phyloP scores from a whole-genome alignment of 30 jellyfish, hydroid and myxozoan genomes.

The Aurelia coerulea region DNA sequence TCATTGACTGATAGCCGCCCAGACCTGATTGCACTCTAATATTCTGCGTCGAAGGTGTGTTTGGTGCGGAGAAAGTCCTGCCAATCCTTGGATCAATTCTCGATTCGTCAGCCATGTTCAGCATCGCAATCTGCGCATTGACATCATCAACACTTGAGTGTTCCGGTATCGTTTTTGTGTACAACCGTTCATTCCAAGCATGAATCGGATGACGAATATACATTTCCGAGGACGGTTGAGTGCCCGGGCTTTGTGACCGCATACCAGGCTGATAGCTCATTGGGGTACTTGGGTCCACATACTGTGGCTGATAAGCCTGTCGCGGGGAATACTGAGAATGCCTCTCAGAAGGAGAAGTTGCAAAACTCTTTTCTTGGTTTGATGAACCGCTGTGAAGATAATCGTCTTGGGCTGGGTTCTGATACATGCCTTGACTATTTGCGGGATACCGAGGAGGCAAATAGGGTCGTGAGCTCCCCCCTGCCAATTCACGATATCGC shows the following conservation, averaged over 20 bases:
- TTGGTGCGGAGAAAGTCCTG: too few relatives aligned
- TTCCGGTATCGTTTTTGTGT: conserved; percentile 31
- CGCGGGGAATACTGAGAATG: conserved; percentile 1
- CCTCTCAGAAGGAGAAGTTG: neutral
- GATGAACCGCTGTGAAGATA: neutral
- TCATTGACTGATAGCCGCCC: too few relatives aligned
- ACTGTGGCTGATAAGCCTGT: neutral
- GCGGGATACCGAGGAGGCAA: neutral
- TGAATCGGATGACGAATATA: too few relatives aligned
- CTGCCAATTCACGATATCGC: too few relatives aligned
- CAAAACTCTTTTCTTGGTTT: neutral
- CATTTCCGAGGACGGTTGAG: too few relatives aligned
- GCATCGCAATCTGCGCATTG: neutral
- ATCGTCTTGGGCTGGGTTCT: neutral
- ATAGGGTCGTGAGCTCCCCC: too few relatives aligned
- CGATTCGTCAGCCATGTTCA: neutral
- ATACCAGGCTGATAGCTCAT: neutral
- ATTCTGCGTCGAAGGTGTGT: too few relatives aligned
- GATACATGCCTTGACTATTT: neutral
- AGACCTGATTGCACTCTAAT: too few relatives aligned
- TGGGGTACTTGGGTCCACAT: too few relatives aligned
- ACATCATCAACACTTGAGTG: conserved; percentile 11
- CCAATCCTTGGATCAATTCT: neutral
- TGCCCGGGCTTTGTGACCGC: conserved; percentile 24
- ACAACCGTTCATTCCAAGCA: conserved; percentile 23